A percentile compares a stretch with the other conserved stretches of the same genome.
phyloP scores from a whole-genome alignment of 2,113 vertebrate species.

The Thunnus maccoyii region DNA sequence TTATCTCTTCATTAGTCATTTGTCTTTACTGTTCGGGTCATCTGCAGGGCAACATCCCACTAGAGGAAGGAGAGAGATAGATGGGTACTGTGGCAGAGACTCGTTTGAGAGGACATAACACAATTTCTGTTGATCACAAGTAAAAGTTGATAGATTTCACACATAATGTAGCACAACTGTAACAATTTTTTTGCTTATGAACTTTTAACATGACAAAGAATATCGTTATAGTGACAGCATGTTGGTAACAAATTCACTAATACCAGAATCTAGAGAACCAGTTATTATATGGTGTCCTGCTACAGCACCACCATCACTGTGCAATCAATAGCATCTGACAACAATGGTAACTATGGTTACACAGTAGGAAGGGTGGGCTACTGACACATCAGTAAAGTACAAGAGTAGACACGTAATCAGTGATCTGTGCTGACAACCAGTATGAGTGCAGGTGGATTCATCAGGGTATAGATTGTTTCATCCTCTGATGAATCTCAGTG shows the following conservation, averaged over 20 bases:
- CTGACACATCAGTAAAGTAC: background rate
- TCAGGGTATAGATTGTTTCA: background rate
- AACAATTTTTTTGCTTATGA: no score
- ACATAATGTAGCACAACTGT: no score
- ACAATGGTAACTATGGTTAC: background rate
- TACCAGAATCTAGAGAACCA: background rate
- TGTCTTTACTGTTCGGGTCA: background rate
- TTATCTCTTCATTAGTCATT: slow-evolving; percentile 13
- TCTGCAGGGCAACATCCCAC: background rate
- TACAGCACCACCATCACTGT: background rate
- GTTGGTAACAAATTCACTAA: background rate
- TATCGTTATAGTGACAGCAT: no score
- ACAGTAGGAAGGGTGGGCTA: background rate
- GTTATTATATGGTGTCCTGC: background rate
- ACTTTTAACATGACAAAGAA: no score
- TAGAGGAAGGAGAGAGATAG: background rate
- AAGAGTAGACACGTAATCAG: background rate
- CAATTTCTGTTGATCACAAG: background rate
- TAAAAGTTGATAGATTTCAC: background rate
- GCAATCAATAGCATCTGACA: slow-evolving; percentile 1
- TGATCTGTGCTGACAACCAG: background rate
- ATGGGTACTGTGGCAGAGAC: no score
- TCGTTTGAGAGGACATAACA: background rate
- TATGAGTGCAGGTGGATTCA: background rate
- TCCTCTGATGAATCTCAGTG: background rate